Base-by-base conservation (phyloP, 2,888 invertebrate species). In the Ochropleura leucogaster region DNA sequence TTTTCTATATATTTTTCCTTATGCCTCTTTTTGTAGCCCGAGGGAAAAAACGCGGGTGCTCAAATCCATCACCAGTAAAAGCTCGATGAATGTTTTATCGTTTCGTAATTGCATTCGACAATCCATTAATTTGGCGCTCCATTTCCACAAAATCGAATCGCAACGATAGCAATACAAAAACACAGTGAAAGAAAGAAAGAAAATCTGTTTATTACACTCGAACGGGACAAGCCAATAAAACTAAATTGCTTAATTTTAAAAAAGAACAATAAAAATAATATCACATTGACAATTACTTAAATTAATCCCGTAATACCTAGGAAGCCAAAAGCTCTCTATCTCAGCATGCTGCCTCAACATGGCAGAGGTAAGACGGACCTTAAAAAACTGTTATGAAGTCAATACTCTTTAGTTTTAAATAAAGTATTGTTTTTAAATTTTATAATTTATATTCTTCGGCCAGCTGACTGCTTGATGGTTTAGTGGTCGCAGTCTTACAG, bases 1-100 rank as follows among this genome's bases (percentile, higher is more conserved):
- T 71, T 67, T 76, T 62, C 14, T 16, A 14, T 57, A 53, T 46
- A 20, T 49, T 44, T 59, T 47, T 8, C 18, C 63, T 30, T 12
- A 10, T 40, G 46, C n/a, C 14, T 53, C 12, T 51, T 59, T 62
- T 62, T 18, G 12, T 10, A n/a, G 62, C 68, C 59, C 57, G 42
- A 47, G 72, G 42, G 68, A 40, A 68, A 49, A 60, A 14, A 40
- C 53, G 30, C 16, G 47, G 6, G 10, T 47, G 59, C 57, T 63
- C 8, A 80, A 78, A 75, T 81, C 46, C 18, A 44, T 60, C 76
- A 55, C 55, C 53, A 42, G 18, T 30, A 74, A 63, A 55, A 51
- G 30, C n/a, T 62, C 12, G 16, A 60, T 49, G 46, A 70, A 47
- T 65, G 12, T 70, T 78, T 60, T 60, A 57, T 74, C 18, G 51